Evolutionary conservation across 2,888 invertebrate species (phyloP).

Genomic region (Gymnocheta viridis): DNA sequence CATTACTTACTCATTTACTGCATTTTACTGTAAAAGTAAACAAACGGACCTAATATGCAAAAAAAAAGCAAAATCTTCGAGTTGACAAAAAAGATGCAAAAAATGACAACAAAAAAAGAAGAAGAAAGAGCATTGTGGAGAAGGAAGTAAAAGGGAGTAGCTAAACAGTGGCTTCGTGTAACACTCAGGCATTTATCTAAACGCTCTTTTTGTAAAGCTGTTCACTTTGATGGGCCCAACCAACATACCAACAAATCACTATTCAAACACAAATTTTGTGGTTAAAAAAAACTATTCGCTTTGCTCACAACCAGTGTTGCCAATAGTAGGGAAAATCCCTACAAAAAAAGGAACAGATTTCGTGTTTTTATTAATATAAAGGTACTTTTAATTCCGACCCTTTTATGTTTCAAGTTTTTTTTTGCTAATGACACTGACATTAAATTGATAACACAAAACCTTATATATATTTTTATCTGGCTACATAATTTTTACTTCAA

Average conservation of each 20-base stretch:
- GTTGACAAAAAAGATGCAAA: conserved; percentile 35
- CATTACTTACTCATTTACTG: too few species aligned
- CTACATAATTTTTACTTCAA: too few species aligned
- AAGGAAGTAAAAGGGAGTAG: neutral
- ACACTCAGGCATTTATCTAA: neutral
- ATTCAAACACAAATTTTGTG: conserved; percentile 57
- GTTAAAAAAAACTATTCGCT: conserved; percentile 46
- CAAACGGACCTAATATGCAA: neutral
- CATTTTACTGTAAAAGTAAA: too few species aligned
- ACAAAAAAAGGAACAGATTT: too few species aligned
- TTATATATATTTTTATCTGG: too few species aligned
- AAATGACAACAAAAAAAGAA: conserved; percentile 18
- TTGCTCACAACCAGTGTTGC: neutral
- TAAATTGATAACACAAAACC: too few species aligned
- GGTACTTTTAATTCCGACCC: too few species aligned
- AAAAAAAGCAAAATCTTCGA: neutral
- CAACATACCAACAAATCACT: neutral
- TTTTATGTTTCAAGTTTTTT: too few species aligned
- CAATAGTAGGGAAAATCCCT: too few species aligned
- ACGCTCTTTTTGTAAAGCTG: neutral
- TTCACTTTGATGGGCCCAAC: neutral
- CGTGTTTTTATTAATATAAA: too few species aligned
- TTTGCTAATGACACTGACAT: too few species aligned
- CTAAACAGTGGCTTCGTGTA: neutral
- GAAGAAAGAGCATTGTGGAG: neutral